Evolutionary conservation across 2,888 invertebrate genomes (phyloP), one percentile per base, ranked within the genome.

Genomic region (Acholoe squamosa): DNA sequence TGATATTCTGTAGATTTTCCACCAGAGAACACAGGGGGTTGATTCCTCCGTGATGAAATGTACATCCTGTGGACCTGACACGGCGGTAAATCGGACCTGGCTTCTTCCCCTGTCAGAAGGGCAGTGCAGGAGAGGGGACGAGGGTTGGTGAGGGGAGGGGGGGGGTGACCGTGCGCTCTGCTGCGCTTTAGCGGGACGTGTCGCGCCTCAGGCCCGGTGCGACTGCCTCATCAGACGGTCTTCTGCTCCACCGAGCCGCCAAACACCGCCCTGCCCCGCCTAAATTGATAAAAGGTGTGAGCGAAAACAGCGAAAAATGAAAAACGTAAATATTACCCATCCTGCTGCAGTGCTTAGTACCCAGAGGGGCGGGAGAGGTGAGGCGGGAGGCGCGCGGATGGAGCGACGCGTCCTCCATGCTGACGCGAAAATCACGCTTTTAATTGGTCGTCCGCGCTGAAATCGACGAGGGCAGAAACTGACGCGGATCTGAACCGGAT

Each of bases 291-390:
- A 86, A 54, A 86, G 86, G 86, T 86, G 86, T 86, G 86, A 54
- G 86, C 31, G 86, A 86, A 86, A 86, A 86, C 86, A 86, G 86
- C 54, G 86, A 86, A 52, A 86, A 86, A 86, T 86, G 86, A 86
- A 86, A 86, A 86, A 86, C 54, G 86, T 86, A 86, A 86, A 86
- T 86, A 86, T 86, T 52, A 25, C 16, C 51, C 77, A 16, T n/a
- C n/a, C n/a, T n/a, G 31, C 19, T 0, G 77, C 33, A n/a, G 77
- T n/a, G 12, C 43, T 10, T 10, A n/a, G n/a, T n/a, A n/a, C 43
- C 43, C 43, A 43, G 43, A 43, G 77, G 14, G 80, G 19, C 25
- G 43, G 80, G 14, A 5, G 80, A 5, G 25, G 76, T n/a, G 76
- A 25, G 14, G 76, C 76, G 76, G 76, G 16, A n/a, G 71, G 71